phyloP scores from a whole-genome alignment of 2,888 invertebrate genomes.

The Tryphoninae sp. region DNA sequence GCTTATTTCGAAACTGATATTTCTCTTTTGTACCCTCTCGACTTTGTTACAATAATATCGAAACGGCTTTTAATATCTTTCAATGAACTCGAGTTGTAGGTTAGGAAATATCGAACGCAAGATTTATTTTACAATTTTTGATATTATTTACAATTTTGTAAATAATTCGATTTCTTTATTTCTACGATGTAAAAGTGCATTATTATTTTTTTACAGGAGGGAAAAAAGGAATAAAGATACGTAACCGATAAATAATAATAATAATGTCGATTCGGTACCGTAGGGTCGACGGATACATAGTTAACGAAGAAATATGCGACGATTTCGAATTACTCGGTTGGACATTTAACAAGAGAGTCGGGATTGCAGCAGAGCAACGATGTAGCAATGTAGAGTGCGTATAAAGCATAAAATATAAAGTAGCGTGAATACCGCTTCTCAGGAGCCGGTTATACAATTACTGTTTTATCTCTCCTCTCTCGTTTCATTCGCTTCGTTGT shows the following conservation, averaged over 20 bases:
- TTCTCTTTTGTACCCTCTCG: background rate
- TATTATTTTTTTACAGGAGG: background rate
- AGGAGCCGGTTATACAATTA: conserved; percentile 79
- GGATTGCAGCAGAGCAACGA: conserved; percentile 61
- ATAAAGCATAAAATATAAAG: conserved; percentile 28
- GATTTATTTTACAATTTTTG: no score
- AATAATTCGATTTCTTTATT: no score
- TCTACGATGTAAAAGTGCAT: background rate
- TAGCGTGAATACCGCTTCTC: conserved; percentile 72
- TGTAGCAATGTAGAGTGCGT: conserved; percentile 47
- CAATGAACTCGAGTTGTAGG: background rate
- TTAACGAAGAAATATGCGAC: conserved; percentile 10
- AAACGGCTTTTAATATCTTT: background rate
- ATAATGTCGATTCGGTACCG: background rate
- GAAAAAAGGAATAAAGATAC: background rate
- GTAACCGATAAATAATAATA: background rate
- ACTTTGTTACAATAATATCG: conserved; percentile 8
- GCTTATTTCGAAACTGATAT: conserved; percentile 29
- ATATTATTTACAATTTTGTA: no score
- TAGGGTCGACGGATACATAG: background rate
- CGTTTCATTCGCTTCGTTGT: conserved; percentile 62
- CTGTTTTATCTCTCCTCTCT: conserved; percentile 75
- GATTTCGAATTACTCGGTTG: conserved; percentile 32
- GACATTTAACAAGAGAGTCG: conserved; percentile 8
- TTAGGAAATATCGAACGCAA: background rate